Percentiles rank a stretch among this genome's conserved stretches.
These are phyloP conservation scores for Drosophila greeni DNA, from an alignment of 2,888 invertebrate genomes.

Conservation along the genomic window DNA sequence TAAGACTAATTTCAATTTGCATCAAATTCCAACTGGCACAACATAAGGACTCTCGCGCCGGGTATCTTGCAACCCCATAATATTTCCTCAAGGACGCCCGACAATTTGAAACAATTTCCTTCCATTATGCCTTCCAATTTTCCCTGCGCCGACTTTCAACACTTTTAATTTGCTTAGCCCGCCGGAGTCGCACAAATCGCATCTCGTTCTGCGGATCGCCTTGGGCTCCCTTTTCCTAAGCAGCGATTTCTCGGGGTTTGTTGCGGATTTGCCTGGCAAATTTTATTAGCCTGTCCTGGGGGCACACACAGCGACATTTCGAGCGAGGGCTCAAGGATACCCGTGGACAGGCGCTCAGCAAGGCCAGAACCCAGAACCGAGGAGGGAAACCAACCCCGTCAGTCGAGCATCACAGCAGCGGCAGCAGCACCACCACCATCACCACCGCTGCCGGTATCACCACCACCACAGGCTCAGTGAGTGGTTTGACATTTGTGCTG, in stretches of 20 bases:
- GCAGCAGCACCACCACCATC: slow-evolving; percentile 15
- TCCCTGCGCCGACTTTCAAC: slow-evolving; percentile 62
- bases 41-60: slow-evolving; percentile 10
- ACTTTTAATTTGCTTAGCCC: slow-evolving; percentile 69
- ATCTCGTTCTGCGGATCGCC: slow-evolving; percentile 39
- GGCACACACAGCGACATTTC: slow-evolving; percentile 40
- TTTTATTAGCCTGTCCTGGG: slow-evolving; percentile 70
- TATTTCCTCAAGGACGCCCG: slow-evolving; percentile 35
- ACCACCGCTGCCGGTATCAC: slow-evolving; percentile 33
- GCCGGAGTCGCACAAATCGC: slow-evolving; percentile 42
- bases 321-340: slow-evolving; percentile 61
- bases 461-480: slow-evolving; percentile 50
- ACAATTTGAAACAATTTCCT: slow-evolving; percentile 48
- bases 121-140: slow-evolving; percentile 50
- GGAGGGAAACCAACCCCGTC: slow-evolving; percentile 44
- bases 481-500: slow-evolving; percentile 75
- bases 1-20: slow-evolving; percentile 31
- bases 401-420: slow-evolving; percentile 7
- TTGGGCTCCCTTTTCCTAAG: slow-evolving; percentile 28
- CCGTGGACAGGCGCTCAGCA: slow-evolving; percentile 67
- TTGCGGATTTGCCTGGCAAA: slow-evolving; percentile 59
- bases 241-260: slow-evolving; percentile 55
- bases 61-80: slow-evolving; percentile 27
- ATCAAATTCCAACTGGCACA: slow-evolving; percentile 26
- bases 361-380: slow-evolving; percentile 31